These are phyloP conservation scores for Epirrhoe alternata DNA, from an alignment of 2,888 invertebrate genomes.

Conservation along the genomic window DNA sequence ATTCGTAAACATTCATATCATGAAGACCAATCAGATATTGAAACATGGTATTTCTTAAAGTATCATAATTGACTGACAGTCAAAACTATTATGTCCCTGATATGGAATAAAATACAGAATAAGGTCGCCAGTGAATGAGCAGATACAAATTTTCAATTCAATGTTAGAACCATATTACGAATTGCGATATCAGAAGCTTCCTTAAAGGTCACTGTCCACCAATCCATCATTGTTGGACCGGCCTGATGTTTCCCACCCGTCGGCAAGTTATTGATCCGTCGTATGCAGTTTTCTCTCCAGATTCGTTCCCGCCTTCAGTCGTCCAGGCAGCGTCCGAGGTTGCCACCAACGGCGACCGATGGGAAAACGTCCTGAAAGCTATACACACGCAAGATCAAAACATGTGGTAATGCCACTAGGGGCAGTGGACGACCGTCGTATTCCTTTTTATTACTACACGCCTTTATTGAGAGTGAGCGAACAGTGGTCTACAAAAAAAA, in stretches of 20 bases:
- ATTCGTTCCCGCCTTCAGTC: slow-evolving; percentile 74
- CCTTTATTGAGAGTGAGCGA: slow-evolving; percentile 45
- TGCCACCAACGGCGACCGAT: slow-evolving; percentile 87
- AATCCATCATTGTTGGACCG: not conserved
- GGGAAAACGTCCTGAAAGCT: slow-evolving; percentile 87
- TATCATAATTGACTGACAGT: too few relatives aligned
- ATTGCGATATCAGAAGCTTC: slow-evolving; percentile 32
- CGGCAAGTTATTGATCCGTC: slow-evolving; percentile 78
- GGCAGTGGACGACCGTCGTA: slow-evolving; percentile 74
- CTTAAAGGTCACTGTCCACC: not conserved
- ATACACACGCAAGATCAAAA: slow-evolving; percentile 82
- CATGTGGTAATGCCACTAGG: slow-evolving; percentile 84
- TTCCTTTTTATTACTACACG: slow-evolving; percentile 63
- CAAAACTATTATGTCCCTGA: not conserved
- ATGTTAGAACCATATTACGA: not conserved
- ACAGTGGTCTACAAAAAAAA: slow-evolving; percentile 17
- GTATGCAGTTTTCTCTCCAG: slow-evolving; percentile 85
- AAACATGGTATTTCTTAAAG: too few relatives aligned
- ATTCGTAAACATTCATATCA: too few relatives aligned
- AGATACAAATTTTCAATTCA: not conserved
- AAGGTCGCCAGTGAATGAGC: not conserved
- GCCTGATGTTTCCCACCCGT: slow-evolving; percentile 16
- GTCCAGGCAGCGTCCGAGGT: slow-evolving; percentile 86
- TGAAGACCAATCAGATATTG: too few relatives aligned
- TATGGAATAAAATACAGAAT: not conserved